Base-by-base conservation (phyloP, 2,113 vertebrate species). In the Thalassoma bifasciatum region DNA sequence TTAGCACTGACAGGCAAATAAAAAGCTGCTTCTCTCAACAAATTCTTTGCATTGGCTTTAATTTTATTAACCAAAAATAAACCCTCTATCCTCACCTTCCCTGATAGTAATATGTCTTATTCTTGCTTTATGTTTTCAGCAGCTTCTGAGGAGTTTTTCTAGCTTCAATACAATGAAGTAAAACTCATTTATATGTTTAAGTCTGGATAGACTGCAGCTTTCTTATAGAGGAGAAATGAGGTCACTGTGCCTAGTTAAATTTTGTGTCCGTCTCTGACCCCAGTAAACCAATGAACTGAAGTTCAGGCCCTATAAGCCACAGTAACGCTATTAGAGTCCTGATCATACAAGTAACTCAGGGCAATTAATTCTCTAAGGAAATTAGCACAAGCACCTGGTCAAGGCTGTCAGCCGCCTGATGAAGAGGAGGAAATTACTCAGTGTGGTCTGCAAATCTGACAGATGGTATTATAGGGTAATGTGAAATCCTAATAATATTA, bases 271-370 rank as follows among this genome's bases (percentile, higher is more conserved):
- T 58, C 34, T 51, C 23, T 66, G 30, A 65, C 21, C 42, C 51
- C 9, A 26, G 9, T 58, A 19, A 42, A 22, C 62, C 53, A 66
- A 24, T 42, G n/a, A 24, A 59, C 42, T 44, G 1, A 9, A 24
- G n/a, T n/a, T 58, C 36, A 36, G 24, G 21, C 9, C 11, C n/a
- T 42, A 0, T 59, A 60, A 52, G 46, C 36, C 36, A 21, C 22
- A 40, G 22, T 58, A 51, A 66, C 59, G 8, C 26, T 40, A 76
- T 62, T 68, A 54, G 50, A 26, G 30, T 57, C 53, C 46, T 30
- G 21, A 54, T 26, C 38, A 17, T 37, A 53, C 23, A n/a, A 61
- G 14, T 44, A 9, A 60, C 37, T 61, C 47, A 46, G 54, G 57
- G 11, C 38, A 26, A 61, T 75, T 53, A 4, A 37, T 37, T 54